phyloP scores from a whole-genome alignment of 2,797 vertebrate genomes.

The Discoglossus pictus region DNA sequence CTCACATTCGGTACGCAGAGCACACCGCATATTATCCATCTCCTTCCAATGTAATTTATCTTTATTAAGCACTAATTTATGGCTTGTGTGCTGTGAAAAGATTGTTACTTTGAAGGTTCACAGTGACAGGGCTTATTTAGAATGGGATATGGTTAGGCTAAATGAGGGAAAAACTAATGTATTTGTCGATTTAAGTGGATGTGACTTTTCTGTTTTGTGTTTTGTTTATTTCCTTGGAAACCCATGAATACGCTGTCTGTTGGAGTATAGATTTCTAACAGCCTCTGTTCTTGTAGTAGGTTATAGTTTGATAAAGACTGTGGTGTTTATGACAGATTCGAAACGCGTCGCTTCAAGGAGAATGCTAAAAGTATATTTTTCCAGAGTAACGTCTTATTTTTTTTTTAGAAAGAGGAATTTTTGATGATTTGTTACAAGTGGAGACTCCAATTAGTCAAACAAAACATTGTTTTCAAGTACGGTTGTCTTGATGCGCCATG shows the following conservation, averaged over 20 bases:
- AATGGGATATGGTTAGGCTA: constrained; percentile 1
- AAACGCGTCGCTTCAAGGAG: not conserved
- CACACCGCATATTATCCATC: constrained; percentile 62
- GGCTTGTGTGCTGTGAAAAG: constrained; percentile 58
- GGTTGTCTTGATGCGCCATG: too few relatives aligned
- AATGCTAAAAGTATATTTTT: constrained; percentile 3
- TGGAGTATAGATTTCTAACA: too few relatives aligned
- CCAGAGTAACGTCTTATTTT: not conserved
- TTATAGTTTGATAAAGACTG: not conserved
- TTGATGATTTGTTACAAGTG: too few relatives aligned
- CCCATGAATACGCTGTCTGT: not conserved
- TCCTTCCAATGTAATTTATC: constrained; percentile 63
- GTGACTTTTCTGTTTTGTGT: not conserved
- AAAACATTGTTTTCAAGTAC: too few relatives aligned
- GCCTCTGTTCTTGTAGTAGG: too few relatives aligned
- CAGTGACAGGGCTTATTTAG: constrained; percentile 51
- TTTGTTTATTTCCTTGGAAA: not conserved
- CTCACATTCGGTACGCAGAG: constrained; percentile 62
- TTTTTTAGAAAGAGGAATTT: constrained; percentile 4
- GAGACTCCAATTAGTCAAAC: too few relatives aligned
- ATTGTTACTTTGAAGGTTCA: constrained; percentile 61
- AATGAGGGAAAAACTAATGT: constrained; percentile 9
- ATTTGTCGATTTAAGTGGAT: constrained; percentile 16
- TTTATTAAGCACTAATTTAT: constrained; percentile 65
- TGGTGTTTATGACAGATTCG: not conserved